These are phyloP conservation scores for Anarhynchus alexandrinus DNA, from an alignment of 2,113 vertebrate genomes.

Conservation along the genomic window DNA sequence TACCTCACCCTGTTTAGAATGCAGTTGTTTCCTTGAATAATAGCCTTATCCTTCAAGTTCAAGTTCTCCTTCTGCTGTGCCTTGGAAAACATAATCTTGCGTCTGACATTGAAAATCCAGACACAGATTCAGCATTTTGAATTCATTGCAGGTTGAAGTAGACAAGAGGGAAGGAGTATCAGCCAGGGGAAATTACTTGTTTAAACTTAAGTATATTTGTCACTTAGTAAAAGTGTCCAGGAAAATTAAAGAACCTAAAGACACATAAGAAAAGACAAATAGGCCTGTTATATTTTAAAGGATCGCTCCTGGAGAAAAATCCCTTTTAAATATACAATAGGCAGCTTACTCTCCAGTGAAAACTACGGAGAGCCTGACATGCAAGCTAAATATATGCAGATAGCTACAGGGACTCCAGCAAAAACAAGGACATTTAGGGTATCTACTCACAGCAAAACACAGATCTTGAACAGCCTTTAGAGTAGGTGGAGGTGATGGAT, in stretches of 20 bases:
- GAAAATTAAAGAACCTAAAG: slow-evolving; percentile 46
- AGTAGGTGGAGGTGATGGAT: background rate
- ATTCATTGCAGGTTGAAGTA: slow-evolving; percentile 25
- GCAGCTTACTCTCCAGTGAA: slow-evolving; percentile 1
- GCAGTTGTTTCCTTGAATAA: background rate
- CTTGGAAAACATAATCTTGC: background rate
- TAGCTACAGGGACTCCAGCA: background rate
- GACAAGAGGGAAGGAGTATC: background rate
- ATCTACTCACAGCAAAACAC: background rate
- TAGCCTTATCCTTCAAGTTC: slow-evolving; percentile 2
- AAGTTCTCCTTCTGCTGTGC: background rate
- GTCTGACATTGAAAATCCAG: slow-evolving; percentile 38
- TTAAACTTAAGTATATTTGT: slow-evolving; percentile 53
- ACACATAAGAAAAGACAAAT: slow-evolving; percentile 21
- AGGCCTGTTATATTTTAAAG: slow-evolving; percentile 15
- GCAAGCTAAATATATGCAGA: background rate
- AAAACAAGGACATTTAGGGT: background rate
- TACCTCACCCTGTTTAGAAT: background rate
- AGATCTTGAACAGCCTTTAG: background rate
- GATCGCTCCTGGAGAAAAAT: slow-evolving; percentile 21
- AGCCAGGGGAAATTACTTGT: slow-evolving; percentile 29
- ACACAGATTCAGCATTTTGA: slow-evolving; percentile 14
- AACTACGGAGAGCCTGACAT: background rate
- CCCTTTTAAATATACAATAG: slow-evolving; percentile 20
- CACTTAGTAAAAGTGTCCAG: slow-evolving; percentile 19